Evolutionary conservation across 2,888 invertebrate species (phyloP).

Genomic region (Nephrotoma flavescens): DNA sequence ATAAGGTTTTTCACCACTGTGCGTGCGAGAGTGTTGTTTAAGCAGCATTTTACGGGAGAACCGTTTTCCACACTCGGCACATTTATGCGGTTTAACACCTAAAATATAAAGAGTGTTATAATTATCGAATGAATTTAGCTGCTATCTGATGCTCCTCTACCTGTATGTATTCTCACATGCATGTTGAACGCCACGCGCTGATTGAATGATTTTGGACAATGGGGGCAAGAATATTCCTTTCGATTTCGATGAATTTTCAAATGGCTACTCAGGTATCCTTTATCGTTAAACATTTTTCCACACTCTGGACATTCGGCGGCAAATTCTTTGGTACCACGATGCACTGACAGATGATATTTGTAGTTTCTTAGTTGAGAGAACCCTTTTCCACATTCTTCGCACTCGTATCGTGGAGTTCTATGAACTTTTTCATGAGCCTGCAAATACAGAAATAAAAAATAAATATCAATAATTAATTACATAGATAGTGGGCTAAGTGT

Average conservation of each 20-base stretch:
- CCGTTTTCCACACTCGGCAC: conserved; percentile 62
- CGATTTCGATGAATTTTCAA: conserved; percentile 74
- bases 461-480: background rate
- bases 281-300: conserved; percentile 71
- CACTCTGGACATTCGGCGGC: conserved; percentile 55
- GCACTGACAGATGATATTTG: conserved; percentile 69
- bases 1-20: conserved; percentile 67
- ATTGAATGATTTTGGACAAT: conserved; percentile 72
- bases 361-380: conserved; percentile 74
- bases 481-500: too few relatives aligned
- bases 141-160: background rate
- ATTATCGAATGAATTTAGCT: background rate
- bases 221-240: conserved; percentile 66
- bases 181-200: conserved; percentile 78
- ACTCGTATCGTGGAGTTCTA: conserved; percentile 42
- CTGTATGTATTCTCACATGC: conserved; percentile 73
- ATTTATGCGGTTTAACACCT: conserved; percentile 60
- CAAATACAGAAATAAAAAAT: conserved; percentile 9
- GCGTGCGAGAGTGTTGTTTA: conserved; percentile 69
- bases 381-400: conserved; percentile 62
- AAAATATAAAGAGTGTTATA: background rate
- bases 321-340: conserved; percentile 70
- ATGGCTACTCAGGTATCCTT: conserved; percentile 70
- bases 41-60: conserved; percentile 73
- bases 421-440: conserved; percentile 31